phyloP scores from a whole-genome alignment of 92 coral and sea anemone species.

The Pocillopora grandis region DNA sequence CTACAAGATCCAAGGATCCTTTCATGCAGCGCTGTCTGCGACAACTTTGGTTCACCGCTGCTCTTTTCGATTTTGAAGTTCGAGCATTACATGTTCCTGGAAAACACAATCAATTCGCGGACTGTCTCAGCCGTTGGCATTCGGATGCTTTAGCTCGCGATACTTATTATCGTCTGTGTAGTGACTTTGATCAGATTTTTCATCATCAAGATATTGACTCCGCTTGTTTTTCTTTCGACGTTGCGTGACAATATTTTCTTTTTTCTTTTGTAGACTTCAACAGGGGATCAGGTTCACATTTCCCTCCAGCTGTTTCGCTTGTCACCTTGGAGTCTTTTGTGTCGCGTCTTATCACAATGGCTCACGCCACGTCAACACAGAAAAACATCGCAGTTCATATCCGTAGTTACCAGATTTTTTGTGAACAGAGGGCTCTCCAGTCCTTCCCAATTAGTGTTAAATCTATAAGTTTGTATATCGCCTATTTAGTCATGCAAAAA shows the following conservation, averaged over 20 bases:
- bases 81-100: slow-evolving; percentile 35
- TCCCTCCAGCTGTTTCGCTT: neutral
- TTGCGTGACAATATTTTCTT: neutral
- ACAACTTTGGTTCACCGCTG: slow-evolving; percentile 46
- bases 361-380: slow-evolving; percentile 37
- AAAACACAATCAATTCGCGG: slow-evolving; percentile 40
- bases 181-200: neutral
- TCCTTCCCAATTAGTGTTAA: slow-evolving; percentile 10
- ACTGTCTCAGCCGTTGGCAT: slow-evolving; percentile 44
- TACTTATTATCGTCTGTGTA: neutral
- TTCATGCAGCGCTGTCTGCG: slow-evolving; percentile 46
- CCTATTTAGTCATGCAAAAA: slow-evolving; percentile 5
- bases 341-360: neutral
- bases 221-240: neutral
- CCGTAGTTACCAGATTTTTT: slow-evolving; percentile 12
- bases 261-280: neutral
- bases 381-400: slow-evolving; percentile 18
- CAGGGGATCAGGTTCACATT: neutral
- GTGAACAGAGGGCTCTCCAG: slow-evolving; percentile 40
- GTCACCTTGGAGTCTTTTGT: slow-evolving; percentile 4
- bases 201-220: slow-evolving; percentile 18
- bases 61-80: slow-evolving; percentile 35
- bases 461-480: slow-evolving; percentile 1
- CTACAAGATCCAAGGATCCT: neutral
- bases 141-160: slow-evolving; percentile 1